These are phyloP conservation scores for Nerophis ophidion DNA, from an alignment of 2,113 vertebrate species.

Conservation along the genomic window DNA sequence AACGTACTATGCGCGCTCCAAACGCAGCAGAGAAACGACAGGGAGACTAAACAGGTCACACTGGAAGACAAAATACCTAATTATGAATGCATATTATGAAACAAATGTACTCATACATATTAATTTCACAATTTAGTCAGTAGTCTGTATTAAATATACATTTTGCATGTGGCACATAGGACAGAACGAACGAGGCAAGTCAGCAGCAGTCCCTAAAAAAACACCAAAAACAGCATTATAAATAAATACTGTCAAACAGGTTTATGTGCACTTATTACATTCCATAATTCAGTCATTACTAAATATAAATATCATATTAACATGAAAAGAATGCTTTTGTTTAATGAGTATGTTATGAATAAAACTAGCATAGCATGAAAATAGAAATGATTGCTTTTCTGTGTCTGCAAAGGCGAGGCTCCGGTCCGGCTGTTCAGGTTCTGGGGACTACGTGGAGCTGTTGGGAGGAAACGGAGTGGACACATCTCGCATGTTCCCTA, in stretches of 20 bases:
- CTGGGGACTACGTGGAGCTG: constrained; percentile 88
- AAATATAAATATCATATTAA: too few species aligned
- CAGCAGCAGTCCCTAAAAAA: too few species aligned
- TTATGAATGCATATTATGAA: not conserved
- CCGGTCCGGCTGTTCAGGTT: constrained; percentile 73
- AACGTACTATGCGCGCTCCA: too few species aligned
- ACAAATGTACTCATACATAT: not conserved
- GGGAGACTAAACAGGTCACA: not conserved
- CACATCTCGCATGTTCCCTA: constrained; percentile 88
- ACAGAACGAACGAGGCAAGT: too few species aligned
- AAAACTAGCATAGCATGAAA: too few species aligned
- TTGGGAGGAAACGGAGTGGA: constrained; percentile 87
- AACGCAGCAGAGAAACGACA: not conserved
- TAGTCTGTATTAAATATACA: not conserved
- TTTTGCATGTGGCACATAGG: not conserved
- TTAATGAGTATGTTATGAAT: too few species aligned
- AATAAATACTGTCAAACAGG: too few species aligned
- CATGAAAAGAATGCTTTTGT: too few species aligned
- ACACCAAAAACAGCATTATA: too few species aligned
- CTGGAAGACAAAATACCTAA: not conserved
- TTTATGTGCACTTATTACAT: too few species aligned
- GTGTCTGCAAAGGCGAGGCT: constrained; percentile 72
- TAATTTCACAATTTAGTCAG: not conserved
- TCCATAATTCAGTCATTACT: too few species aligned
- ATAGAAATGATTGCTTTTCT: not conserved